Percentiles rank a stretch among this genome's conserved stretches.
phyloP scores from a whole-genome alignment of 2,113 vertebrate genomes.

The Ivindomyrus marchei region DNA sequence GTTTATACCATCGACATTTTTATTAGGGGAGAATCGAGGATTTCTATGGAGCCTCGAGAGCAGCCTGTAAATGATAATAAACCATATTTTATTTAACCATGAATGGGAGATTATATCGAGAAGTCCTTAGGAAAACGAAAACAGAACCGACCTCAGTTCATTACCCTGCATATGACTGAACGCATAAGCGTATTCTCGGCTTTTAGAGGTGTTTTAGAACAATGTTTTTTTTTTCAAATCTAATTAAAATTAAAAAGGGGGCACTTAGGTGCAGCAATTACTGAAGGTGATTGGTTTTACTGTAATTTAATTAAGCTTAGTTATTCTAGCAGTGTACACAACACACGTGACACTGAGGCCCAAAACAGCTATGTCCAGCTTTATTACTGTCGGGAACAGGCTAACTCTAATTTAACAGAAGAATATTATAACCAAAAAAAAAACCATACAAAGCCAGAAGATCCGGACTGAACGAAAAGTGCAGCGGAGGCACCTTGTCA shows the following conservation, averaged over 20 bases:
- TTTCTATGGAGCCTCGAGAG: conserved; percentile 8
- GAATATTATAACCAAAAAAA: not conserved
- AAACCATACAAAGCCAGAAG: not conserved
- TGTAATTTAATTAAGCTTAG: conserved; percentile 27
- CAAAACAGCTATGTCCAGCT: not conserved
- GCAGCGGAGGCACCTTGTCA: not conserved
- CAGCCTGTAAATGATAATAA: conserved; percentile 62
- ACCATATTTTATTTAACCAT: conserved; percentile 53
- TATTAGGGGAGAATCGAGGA: conserved; percentile 22
- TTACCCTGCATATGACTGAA: conserved; percentile 37
- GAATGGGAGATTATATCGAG: conserved; percentile 44
- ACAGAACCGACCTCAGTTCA: conserved; percentile 37
- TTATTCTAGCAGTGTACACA: conserved; percentile 7
- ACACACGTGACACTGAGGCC: not conserved
- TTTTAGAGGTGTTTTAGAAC: not conserved
- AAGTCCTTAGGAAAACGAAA: conserved; percentile 23
- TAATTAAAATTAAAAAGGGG: conserved; percentile 36
- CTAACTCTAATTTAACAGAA: not conserved
- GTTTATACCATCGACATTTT: conserved; percentile 61
- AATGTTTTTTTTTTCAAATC: conserved; percentile 17
- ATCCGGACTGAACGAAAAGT: not conserved
- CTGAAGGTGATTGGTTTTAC: conserved; percentile 30
- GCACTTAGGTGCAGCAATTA: conserved; percentile 34
- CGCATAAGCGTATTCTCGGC: conserved; percentile 14
- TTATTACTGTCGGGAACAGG: not conserved